These are phyloP conservation scores for Barnardius zonarius DNA, from an alignment of 2,113 vertebrate genomes.

Conservation along the genomic window DNA sequence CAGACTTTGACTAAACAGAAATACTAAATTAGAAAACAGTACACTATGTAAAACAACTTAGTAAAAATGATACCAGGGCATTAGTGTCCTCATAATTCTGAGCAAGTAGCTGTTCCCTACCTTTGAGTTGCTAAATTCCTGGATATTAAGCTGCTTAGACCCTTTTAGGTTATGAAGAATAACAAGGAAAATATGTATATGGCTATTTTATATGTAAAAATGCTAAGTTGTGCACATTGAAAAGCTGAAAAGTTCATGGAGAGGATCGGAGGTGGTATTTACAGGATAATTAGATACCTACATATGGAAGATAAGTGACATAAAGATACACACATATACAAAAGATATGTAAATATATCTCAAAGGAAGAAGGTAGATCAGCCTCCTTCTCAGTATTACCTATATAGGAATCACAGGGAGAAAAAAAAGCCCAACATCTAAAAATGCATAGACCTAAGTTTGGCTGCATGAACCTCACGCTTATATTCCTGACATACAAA, in stretches of 20 bases:
- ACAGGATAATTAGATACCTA: background rate
- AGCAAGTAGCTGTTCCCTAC: background rate
- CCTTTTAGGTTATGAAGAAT: background rate
- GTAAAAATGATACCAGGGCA: background rate
- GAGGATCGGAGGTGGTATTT: background rate
- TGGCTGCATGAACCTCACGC: background rate
- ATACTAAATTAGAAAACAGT: background rate
- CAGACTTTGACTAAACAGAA: background rate
- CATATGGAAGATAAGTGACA: background rate
- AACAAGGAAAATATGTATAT: background rate
- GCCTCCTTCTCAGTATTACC: background rate
- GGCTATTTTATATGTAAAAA: background rate
- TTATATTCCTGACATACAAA: background rate
- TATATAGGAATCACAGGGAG: background rate
- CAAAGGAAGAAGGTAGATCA: background rate
- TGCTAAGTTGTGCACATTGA: background rate
- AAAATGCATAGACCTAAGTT: background rate
- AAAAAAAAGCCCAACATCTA: accelerated
- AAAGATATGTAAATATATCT: background rate
- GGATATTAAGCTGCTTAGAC: background rate
- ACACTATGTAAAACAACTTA: background rate
- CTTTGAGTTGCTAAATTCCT: background rate
- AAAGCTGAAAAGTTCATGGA: background rate
- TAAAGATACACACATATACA: background rate
- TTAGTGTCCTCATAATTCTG: background rate